A percentile compares a stretch with the other conserved stretches of the same genome.
These are phyloP conservation scores for Frieseomelitta varia DNA, from an alignment of 1,140 invertebrate genomes.

Conservation along the genomic window DNA sequence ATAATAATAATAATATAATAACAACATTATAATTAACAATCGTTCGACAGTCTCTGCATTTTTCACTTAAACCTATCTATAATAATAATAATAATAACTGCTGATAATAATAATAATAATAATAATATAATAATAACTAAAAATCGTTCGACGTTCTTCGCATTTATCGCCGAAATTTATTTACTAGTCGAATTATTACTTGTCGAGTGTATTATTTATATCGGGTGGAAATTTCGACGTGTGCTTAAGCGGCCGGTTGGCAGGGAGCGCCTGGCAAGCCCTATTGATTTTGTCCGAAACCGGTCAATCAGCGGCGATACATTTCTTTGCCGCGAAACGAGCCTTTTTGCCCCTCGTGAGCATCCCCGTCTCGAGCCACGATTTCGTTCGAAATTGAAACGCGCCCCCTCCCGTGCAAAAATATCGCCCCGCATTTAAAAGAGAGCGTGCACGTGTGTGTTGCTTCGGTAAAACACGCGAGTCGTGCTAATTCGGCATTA, in stretches of 20 bases:
- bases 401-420: not conserved
- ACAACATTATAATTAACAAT: no score
- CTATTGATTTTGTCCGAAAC: slow-evolving; percentile 64
- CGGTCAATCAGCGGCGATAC: slow-evolving; percentile 59
- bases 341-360: slow-evolving; percentile 8
- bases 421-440: not conserved
- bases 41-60: no score
- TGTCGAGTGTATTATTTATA: slow-evolving; percentile 50
- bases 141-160: no score
- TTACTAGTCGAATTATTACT: not conserved
- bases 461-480: not conserved
- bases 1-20: no score
- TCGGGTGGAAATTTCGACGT: slow-evolving; percentile 42
- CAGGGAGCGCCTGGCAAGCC: slow-evolving; percentile 42
- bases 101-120: no score
- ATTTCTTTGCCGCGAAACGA: slow-evolving; percentile 56
- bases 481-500: not conserved
- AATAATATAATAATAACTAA: no score
- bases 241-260: slow-evolving; percentile 27
- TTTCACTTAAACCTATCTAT: no score
- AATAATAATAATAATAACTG: no score
- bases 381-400: slow-evolving; percentile 8
- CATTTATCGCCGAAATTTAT: no score
- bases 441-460: not conserved
- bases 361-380: not conserved